Conservation (phyloP, 2,797 vertebrate genomes). For the Menidia menidia region DNA sequence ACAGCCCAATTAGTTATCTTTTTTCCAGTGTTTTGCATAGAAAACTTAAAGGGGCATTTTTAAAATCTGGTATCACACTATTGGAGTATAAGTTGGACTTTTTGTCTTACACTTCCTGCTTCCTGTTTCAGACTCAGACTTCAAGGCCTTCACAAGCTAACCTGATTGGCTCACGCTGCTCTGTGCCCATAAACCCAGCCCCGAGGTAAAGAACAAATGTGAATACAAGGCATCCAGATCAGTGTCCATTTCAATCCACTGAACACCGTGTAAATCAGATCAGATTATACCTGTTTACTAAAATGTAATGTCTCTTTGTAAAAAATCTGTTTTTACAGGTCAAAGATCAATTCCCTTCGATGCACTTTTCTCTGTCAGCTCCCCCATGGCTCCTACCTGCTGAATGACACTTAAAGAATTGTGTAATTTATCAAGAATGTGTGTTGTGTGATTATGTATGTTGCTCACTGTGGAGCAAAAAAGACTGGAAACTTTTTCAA, state of each 20-base stretch:
- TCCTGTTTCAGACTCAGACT: constrained; percentile 88
- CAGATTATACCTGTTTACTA: constrained; percentile 11
- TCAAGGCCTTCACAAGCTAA: constrained; percentile 87
- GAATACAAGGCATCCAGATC: constrained; percentile 33
- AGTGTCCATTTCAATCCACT: constrained; percentile 8
- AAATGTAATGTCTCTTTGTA: constrained; percentile 54
- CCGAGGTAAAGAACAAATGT: constrained; percentile 78
- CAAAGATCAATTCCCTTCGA: constrained; percentile 65
- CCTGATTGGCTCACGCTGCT: constrained; percentile 76
- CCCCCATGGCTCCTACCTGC: constrained; percentile 65
- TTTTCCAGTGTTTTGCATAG: not conserved
- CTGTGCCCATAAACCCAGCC: constrained; percentile 54
- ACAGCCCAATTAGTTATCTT: too few species aligned
- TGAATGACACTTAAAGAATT: constrained; percentile 71
- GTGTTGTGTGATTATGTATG: constrained; percentile 42
- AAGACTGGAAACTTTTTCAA: constrained; percentile 67
- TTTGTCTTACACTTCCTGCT: constrained; percentile 75
- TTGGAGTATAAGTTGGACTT: not conserved
- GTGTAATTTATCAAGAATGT: constrained; percentile 46
- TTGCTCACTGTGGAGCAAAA: constrained; percentile 35
- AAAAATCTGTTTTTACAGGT: constrained; percentile 76
- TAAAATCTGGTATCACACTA: not conserved
- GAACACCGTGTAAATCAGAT: constrained; percentile 16
- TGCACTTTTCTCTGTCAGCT: constrained; percentile 67
- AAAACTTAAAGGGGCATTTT: not conserved